Base-by-base conservation (phyloP, 2,888 invertebrate genomes). In the Hydroisotoma schaefferi region DNA sequence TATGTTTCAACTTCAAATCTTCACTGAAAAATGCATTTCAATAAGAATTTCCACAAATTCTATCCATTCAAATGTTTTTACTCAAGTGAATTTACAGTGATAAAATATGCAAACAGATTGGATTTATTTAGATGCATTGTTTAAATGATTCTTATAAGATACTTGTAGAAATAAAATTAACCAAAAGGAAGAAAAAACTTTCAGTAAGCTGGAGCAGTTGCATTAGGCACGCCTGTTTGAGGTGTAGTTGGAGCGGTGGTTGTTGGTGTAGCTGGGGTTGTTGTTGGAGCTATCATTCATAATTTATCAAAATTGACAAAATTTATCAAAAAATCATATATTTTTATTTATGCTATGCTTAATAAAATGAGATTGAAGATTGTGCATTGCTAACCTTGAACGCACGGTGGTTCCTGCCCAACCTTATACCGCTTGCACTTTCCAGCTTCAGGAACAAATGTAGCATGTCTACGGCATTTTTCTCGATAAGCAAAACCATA, bases 71-170 rank as follows among this genome's bases (percentile, higher is more conserved):
- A n/a, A n/a, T n/a, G n/a, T n/a, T n/a, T n/a, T n/a, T n/a, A n/a
- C n/a, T n/a, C n/a, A n/a, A n/a, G n/a, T n/a, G n/a, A n/a, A n/a
- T n/a, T n/a, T n/a, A n/a, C n/a, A n/a, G n/a, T n/a, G n/a, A n/a
- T 2, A 44, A 10, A 2, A 29, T 44, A 44, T 27, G 28, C 22
- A 28, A 8, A 25, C n/a, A 23, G 49, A 26, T 10, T 59, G 53
- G 58, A 25, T 37, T 3, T 38, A 46, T 59, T 40, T 46, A 15
- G 37, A 54, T n/a, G 27, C 27, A 6, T 25, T 47, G 54, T 6
- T 33, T 10, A 33, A 15, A 6, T 10, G 33, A 33, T 33, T 6
- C 15, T 33, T 33, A 10, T 6, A 33, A 33, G 15, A 33, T 33
- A 10, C 33, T 33, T 15, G 15, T 33, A 33, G 15, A 6, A 6